phyloP scores from a whole-genome alignment of 2,113 vertebrate species.

The Bufo gargarizans region DNA sequence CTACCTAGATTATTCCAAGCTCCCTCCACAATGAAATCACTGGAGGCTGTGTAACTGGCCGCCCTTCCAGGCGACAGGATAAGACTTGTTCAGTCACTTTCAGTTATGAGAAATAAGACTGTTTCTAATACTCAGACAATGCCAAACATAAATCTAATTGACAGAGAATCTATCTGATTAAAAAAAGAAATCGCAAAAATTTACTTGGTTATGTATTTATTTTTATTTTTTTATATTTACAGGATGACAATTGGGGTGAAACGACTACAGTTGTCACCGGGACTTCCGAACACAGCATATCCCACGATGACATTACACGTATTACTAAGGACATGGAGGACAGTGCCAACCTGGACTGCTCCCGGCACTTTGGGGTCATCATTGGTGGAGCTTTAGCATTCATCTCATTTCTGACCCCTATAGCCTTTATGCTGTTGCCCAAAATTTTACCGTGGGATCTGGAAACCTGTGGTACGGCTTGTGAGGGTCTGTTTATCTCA shows the following conservation, averaged over 20 bases:
- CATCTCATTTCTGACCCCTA: conserved; percentile 85
- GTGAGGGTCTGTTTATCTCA: conserved; percentile 91
- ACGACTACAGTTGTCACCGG: conserved; percentile 91
- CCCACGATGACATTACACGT: conserved; percentile 89
- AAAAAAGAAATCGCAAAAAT: background rate
- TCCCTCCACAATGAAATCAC: background rate
- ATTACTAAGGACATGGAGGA: conserved; percentile 93
- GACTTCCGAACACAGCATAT: conserved; percentile 92
- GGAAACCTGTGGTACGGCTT: conserved; percentile 85
- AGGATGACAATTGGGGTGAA: conserved; percentile 97
- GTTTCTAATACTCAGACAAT: background rate
- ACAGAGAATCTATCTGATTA: background rate
- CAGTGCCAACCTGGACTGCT: conserved; percentile 85
- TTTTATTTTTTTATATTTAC: background rate
- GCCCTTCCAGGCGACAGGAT: background rate
- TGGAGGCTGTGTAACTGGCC: background rate
- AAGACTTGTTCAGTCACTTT: background rate
- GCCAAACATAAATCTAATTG: background rate
- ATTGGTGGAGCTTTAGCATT: conserved; percentile 81
- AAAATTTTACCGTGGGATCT: conserved; percentile 88
- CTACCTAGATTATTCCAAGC: background rate
- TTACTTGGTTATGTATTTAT: background rate
- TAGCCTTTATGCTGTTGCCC: conserved; percentile 89
- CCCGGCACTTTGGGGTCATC: conserved; percentile 80
- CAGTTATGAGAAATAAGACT: background rate